A percentile compares a stretch with the other conserved stretches of the same genome.
Evolutionary conservation across 2,888 invertebrate genomes (phyloP).

Genomic region (Pseudococcus jackbeardsleyi): DNA sequence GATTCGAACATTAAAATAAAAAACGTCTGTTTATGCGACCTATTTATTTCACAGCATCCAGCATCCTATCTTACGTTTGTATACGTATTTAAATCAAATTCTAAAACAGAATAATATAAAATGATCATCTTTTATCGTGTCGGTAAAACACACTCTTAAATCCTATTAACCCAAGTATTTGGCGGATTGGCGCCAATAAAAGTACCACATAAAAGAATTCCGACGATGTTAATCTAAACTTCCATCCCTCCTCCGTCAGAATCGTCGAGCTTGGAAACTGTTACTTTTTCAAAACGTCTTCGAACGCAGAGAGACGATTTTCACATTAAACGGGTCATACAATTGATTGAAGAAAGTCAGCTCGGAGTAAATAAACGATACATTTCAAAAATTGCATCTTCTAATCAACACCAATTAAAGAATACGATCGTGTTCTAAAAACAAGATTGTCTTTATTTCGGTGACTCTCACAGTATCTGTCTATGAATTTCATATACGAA

Average conservation of each 20-base stretch:
- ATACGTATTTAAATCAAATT: not conserved
- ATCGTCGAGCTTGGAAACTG: not conserved
- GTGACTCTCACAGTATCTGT: not conserved
- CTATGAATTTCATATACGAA: not conserved
- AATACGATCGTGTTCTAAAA: not conserved
- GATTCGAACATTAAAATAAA: not conserved
- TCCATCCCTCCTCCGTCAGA: not conserved
- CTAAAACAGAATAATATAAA: conserved; percentile 24
- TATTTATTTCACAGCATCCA: not conserved
- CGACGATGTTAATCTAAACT: not conserved
- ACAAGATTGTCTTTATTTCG: conserved; percentile 10
- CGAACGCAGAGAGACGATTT: not conserved
- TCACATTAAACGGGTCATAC: conserved; percentile 5
- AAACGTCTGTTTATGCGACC: conserved; percentile 8
- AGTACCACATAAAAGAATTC: conserved; percentile 37
- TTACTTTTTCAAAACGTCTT: conserved; percentile 23
- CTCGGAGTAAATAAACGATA: conserved; percentile 21
- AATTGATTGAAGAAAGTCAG: conserved; percentile 14
- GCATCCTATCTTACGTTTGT: not conserved
- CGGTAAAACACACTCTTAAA: not conserved
- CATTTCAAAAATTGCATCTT: conserved; percentile 34
- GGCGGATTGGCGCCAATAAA: conserved; percentile 23
- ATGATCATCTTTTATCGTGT: conserved; percentile 6
- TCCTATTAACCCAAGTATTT: conserved; percentile 16
- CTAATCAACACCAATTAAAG: conserved; percentile 40